Evolutionary conservation across 1,140 invertebrate species (phyloP).

Genomic region (Drosophila cardini): DNA sequence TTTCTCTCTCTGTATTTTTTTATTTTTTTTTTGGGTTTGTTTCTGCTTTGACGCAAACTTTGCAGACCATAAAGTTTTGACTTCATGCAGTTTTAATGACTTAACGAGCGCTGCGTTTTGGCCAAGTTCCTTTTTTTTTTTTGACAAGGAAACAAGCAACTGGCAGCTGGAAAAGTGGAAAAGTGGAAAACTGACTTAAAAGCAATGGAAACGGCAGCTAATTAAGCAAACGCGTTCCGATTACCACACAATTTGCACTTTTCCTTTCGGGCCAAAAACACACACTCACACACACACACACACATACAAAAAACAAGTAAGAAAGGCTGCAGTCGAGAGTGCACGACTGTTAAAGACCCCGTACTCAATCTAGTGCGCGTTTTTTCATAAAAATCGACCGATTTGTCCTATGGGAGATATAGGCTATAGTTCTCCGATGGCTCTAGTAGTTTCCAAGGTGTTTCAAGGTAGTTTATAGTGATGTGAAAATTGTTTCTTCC

Average conservation of each 20-base stretch:
- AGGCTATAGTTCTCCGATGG: no score
- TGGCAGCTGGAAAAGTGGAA: constrained; percentile 21
- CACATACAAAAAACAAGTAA: neutral
- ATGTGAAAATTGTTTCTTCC: no score
- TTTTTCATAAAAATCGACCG: no score
- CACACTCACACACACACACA: constrained; percentile 11
- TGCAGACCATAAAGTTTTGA: constrained; percentile 83
- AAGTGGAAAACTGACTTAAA: neutral
- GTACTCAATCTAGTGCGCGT: no score
- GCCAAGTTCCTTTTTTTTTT: constrained; percentile 57
- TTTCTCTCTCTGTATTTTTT: constrained; percentile 13
- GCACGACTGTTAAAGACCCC: no score
- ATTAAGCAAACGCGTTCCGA: constrained; percentile 73
- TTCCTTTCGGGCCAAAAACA: constrained; percentile 37
- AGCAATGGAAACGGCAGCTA: constrained; percentile 61
- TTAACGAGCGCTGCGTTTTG: constrained; percentile 74
- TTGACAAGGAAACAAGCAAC: constrained; percentile 32
- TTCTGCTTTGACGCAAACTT: constrained; percentile 78
- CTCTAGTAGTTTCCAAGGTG: no score
- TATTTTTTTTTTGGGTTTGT: constrained; percentile 51
- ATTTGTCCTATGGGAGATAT: no score
- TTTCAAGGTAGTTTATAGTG: no score
- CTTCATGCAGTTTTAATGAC: constrained; percentile 82
- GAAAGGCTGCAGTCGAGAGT: neutral
- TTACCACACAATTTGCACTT: constrained; percentile 74